These are phyloP conservation scores for Anagrus nilaparvatae DNA, from an alignment of 1,140 invertebrate genomes.

Conservation along the genomic window DNA sequence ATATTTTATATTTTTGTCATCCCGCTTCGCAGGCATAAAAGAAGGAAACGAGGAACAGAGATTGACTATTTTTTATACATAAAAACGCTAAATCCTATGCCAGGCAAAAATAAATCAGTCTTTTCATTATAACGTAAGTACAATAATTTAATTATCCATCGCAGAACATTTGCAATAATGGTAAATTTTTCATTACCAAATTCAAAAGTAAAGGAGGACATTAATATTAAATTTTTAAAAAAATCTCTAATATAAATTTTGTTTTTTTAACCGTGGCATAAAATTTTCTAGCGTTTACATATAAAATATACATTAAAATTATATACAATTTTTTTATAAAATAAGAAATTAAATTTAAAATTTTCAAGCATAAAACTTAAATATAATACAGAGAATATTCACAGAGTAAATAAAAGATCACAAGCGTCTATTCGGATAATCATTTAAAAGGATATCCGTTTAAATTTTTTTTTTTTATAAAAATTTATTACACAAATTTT, in stretches of 20 bases:
- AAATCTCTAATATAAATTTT: not conserved
- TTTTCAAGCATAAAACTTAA: constrained; percentile 8
- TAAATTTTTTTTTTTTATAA: constrained; percentile 37
- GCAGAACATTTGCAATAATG: constrained; percentile 25
- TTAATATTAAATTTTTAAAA: not conserved
- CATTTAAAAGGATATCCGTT: constrained; percentile 25
- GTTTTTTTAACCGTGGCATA: constrained; percentile 29
- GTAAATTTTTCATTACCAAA: constrained; percentile 36
- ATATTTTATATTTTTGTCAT: constrained; percentile 18
- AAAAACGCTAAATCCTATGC: constrained; percentile 39
- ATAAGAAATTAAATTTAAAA: constrained; percentile 30
- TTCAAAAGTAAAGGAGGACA: constrained; percentile 31
- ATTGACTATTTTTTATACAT: constrained; percentile 42
- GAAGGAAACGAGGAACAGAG: constrained; percentile 41
- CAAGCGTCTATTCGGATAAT: constrained; percentile 37
- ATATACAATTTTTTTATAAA: constrained; percentile 20
- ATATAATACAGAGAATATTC: constrained; percentile 19
- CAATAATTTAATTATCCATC: constrained; percentile 20
- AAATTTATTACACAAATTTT: constrained; percentile 22
- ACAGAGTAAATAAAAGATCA: constrained; percentile 41
- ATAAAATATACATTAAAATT: constrained; percentile 26
- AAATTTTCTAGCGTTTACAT: too few species aligned
- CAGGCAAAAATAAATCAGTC: constrained; percentile 28
- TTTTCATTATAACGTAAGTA: constrained; percentile 18
- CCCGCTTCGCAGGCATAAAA: constrained; percentile 27